These are phyloP conservation scores for Arge pagana DNA, from an alignment of 2,888 invertebrate species.

Conservation along the genomic window DNA sequence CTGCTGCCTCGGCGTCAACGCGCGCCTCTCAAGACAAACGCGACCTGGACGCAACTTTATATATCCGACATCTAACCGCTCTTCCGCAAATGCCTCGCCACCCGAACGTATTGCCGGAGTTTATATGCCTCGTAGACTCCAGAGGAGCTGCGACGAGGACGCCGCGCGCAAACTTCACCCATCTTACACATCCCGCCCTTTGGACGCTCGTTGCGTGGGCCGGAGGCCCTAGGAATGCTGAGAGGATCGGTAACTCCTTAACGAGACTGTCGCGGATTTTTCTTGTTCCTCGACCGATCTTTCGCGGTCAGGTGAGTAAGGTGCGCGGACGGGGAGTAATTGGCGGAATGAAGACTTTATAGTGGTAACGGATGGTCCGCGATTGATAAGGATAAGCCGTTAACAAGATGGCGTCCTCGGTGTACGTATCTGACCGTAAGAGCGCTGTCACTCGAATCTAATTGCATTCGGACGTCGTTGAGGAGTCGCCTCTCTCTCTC, in stretches of 20 bases:
- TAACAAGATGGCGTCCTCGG: constrained; percentile 6
- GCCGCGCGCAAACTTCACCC: constrained; percentile 48
- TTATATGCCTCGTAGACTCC: constrained; percentile 8
- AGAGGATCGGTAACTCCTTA: too few species aligned
- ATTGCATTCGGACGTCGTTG: constrained; percentile 10
- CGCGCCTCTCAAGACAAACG: constrained; percentile 41
- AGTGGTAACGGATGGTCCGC: background rate
- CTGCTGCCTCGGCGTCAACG: constrained; percentile 29
- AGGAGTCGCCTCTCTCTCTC: background rate
- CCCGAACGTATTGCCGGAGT: constrained; percentile 17
- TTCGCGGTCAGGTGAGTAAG: too few species aligned
- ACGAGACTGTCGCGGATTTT: too few species aligned
- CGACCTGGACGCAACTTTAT: constrained; percentile 46
- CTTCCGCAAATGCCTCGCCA: background rate
- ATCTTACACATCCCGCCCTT: too few species aligned
- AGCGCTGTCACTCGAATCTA: constrained; percentile 19
- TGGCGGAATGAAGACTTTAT: constrained; percentile 6
- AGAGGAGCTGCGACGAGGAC: constrained; percentile 30
- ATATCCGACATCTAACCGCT: constrained; percentile 29
- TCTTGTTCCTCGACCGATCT: too few species aligned
- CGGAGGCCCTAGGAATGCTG: too few species aligned
- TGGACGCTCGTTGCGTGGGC: too few species aligned
- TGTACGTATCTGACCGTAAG: background rate
- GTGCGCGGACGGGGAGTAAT: background rate
- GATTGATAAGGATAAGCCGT: constrained; percentile 14